Evolutionary conservation across 2,113 vertebrate species (phyloP).

Genomic region (Pseudopipra pipra): DNA sequence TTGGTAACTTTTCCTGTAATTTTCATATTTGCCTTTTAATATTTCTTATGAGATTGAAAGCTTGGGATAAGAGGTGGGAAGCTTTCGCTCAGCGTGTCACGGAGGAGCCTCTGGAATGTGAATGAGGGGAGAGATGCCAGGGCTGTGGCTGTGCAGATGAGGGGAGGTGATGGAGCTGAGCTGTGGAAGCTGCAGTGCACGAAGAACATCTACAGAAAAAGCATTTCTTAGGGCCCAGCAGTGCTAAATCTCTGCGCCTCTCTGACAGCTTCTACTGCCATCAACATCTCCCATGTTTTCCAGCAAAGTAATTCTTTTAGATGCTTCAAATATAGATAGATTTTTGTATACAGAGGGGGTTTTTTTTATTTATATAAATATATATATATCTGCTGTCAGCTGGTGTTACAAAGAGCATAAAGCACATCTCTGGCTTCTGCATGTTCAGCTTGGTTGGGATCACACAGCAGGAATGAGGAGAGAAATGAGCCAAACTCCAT

Average conservation of each 20-base stretch:
- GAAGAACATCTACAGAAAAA: background rate
- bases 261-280: background rate
- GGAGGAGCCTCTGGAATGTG: background rate
- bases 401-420: background rate
- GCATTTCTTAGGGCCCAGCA: background rate
- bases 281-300: background rate
- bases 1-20: constrained; percentile 40
- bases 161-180: background rate
- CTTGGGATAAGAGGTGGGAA: background rate
- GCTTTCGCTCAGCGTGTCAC: background rate
- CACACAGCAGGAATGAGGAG: fast-evolving
- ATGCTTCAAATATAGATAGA: background rate
- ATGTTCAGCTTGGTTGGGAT: background rate
- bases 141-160: background rate
- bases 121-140: constrained; percentile 19
- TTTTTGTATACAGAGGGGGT: background rate
- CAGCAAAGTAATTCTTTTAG: background rate
- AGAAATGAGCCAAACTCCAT: background rate
- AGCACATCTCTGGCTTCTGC: background rate
- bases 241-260: background rate
- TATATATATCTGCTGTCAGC: background rate
- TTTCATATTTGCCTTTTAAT: constrained; percentile 51
- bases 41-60: constrained; percentile 42
- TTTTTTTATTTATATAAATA: background rate
- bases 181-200: background rate